phyloP scores from a whole-genome alignment of 2,797 vertebrate species.

The Microctenopoma steveboyesi region DNA sequence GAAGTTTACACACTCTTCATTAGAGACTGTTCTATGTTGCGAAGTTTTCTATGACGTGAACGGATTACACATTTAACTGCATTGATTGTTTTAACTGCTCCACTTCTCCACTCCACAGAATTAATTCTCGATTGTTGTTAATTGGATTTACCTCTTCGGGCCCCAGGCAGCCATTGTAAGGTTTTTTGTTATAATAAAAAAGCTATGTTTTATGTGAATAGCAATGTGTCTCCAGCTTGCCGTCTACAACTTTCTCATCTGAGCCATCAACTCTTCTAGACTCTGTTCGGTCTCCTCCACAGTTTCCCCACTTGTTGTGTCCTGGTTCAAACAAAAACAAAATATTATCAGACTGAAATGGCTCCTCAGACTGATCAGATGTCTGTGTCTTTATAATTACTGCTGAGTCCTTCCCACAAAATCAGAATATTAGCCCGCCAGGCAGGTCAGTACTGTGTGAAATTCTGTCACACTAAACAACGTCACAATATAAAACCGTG shows the following conservation, averaged over 20 bases:
- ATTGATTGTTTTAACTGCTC: no score
- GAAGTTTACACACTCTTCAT: constrained; percentile 19
- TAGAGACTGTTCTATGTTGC: constrained; percentile 6
- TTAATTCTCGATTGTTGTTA: background rate
- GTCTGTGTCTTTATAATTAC: no score
- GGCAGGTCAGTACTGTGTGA: background rate
- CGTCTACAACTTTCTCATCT: constrained; percentile 91
- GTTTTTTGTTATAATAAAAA: constrained; percentile 16
- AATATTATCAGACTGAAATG: background rate
- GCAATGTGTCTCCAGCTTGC: constrained; percentile 8
- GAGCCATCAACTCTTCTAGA: constrained; percentile 95
- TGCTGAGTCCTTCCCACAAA: background rate
- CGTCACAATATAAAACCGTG: background rate
- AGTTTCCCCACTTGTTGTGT: constrained; percentile 70
- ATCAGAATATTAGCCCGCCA: background rate
- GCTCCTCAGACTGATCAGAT: background rate
- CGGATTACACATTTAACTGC: constrained; percentile 5
- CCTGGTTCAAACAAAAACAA: constrained; percentile 66
- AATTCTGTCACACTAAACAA: background rate
- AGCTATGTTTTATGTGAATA: background rate
- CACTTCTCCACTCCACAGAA: background rate
- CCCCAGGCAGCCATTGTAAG: background rate
- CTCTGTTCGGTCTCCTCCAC: constrained; percentile 91
- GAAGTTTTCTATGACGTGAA: background rate
- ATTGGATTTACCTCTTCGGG: constrained; percentile 3